Evolutionary conservation across 92 coral and sea anemone species (phyloP), one percentile per base, ranked within the genome.

Genomic region (Porites lobata): DNA sequence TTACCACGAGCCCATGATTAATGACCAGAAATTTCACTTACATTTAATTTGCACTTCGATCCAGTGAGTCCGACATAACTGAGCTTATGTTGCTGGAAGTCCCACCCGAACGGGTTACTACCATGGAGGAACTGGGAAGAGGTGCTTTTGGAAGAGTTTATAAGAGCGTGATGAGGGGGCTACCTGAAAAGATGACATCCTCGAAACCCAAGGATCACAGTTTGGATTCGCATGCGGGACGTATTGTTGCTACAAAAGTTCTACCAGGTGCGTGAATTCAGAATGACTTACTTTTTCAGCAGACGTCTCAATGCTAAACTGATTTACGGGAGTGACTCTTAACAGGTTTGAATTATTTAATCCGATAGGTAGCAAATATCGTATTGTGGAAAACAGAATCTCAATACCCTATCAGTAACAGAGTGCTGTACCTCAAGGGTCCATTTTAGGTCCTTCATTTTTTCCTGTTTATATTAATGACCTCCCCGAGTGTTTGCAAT

Each of bases 101-200:
- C 14, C 81, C 67, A 13, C 81, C 52, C 50, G 32, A 61, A 1
- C 81, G 68, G 20, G 20, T 77, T 7, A 58, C 68, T 5, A n/a
- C 58, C 18, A 77, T 57, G 53, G 81, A 77, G 12, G 81, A 56
- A 64, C 68, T 77, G 67, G 81, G 81, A 22, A 69, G 81, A 13
- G 81, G 81, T 12, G 81, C 81, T 29, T 77, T 77, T 58, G 81
- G 81, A n/a, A 77, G 9, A 77, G 81, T 77, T 11, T 51, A 77
- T 29, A 77, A 58, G 21, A 68, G 68, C 24, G 52, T 77, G 14
- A 19, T 77, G 19, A 57, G 10, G 19, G 66, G 59, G 59, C 24
- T 77, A 29, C 81, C 81, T 6, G 21, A 18, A 29, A 68, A 10
- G 29, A 68, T 58, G 24, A 68, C 59, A 10, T 77, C 59, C 20